Percentiles rank a stretch among this genome's conserved stretches.
These are phyloP conservation scores for Momotus momota DNA, from an alignment of 2,797 vertebrate genomes.

Conservation along the genomic window DNA sequence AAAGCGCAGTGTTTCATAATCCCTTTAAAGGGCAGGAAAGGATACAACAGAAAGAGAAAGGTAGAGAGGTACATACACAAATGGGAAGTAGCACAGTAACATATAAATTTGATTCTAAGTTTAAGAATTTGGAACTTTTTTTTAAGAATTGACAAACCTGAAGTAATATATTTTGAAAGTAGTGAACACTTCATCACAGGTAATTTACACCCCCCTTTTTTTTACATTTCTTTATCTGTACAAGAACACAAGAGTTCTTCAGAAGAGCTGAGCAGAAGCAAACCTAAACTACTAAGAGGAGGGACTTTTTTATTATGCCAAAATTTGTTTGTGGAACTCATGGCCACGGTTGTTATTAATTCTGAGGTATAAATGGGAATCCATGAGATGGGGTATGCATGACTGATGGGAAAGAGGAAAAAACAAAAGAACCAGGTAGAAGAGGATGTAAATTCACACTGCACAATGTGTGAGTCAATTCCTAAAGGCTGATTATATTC, in stretches of 20 bases:
- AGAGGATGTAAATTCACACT: not conserved
- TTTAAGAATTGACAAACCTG: not conserved
- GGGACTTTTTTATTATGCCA: not conserved
- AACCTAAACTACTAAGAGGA: not conserved
- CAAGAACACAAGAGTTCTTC: not conserved
- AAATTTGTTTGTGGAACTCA: not conserved
- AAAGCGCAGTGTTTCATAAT: not conserved
- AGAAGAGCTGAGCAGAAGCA: not conserved
- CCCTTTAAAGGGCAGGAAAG: not conserved
- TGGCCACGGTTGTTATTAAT: not conserved
- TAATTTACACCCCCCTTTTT: not conserved
- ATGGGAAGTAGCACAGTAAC: not conserved
- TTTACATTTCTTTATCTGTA: not conserved
- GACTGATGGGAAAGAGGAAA: not conserved
- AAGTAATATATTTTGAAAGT: not conserved
- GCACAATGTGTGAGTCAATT: not conserved
- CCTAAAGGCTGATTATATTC: not conserved
- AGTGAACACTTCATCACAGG: not conserved
- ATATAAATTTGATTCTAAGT: not conserved
- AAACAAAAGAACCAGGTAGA: not conserved
- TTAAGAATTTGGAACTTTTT: not conserved
- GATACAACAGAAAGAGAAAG: not conserved
- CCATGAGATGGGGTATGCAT: not conserved
- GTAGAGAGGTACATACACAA: not conserved
- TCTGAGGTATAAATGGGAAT: not conserved